Conservation (phyloP, 2,888 invertebrate genomes). For the Microchrysa polita region DNA sequence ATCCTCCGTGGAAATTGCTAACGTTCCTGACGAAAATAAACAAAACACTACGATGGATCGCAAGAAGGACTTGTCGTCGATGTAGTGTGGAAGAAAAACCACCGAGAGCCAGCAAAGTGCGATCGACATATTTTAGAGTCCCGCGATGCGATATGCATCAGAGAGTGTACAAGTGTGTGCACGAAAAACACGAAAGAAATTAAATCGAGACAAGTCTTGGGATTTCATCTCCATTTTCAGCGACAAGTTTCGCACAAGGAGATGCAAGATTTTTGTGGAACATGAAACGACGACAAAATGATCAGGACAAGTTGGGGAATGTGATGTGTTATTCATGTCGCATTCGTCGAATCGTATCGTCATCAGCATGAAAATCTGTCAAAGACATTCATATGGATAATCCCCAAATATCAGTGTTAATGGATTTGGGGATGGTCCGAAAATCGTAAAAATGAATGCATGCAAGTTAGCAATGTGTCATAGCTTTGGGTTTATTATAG, state of each 20-base stretch:
- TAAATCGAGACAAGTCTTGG: no score
- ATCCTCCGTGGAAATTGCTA: slow-evolving; percentile 21
- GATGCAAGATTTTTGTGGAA: no score
- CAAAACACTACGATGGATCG: not conserved
- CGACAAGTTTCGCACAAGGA: no score
- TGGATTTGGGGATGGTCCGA: no score
- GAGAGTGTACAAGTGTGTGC: not conserved
- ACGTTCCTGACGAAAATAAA: slow-evolving; percentile 31
- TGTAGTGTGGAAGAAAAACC: not conserved
- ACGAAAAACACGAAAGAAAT: no score
- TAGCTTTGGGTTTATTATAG: no score
- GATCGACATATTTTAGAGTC: slow-evolving; percentile 35
- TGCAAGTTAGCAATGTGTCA: no score
- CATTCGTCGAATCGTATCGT: slow-evolving; percentile 27
- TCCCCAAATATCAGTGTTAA: no score
- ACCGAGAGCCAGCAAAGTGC: slow-evolving; percentile 1
- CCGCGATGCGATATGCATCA: slow-evolving; percentile 29
- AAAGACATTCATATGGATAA: no score
- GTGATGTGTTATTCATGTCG: slow-evolving; percentile 43
- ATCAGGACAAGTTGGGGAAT: slow-evolving; percentile 36
- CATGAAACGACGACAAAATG: not conserved
- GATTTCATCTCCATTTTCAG: no score
- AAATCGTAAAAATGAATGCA: no score
- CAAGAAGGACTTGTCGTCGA: no score
- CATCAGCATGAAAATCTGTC: slow-evolving; percentile 22